Percentiles rank a stretch among this genome's conserved stretches.
Conservation (phyloP, 1,140 invertebrate species). For the Leptonema lineaticorne region DNA sequence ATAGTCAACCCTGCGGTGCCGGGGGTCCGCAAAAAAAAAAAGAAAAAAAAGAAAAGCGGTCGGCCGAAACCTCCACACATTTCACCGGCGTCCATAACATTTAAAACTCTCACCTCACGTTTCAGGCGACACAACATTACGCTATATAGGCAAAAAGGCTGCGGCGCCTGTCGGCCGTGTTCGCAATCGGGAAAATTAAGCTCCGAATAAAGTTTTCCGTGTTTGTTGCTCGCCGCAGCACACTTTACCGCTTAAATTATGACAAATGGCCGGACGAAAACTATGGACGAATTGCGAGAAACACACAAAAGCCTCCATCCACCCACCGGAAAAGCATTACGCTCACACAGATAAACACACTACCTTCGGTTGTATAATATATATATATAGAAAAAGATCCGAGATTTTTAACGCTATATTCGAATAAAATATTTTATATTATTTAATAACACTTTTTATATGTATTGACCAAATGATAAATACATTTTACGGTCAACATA, state of each 20-base stretch:
- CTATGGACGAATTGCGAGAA: conserved; percentile 1
- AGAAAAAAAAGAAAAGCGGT: too few species aligned
- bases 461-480: too few species aligned
- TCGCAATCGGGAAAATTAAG: background rate
- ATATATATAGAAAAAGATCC: background rate
- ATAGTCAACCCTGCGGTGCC: too few species aligned
- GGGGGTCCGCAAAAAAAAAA: too few species aligned
- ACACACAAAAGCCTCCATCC: background rate
- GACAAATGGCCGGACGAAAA: conserved; percentile 12
- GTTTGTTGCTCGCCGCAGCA: conserved; percentile 4
- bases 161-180: background rate
- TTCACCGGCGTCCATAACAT: too few species aligned
- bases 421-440: too few species aligned
- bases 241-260: conserved; percentile 9
- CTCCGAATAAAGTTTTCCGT: background rate
- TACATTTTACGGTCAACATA: too few species aligned
- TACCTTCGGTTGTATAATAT: background rate
- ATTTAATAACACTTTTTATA: too few species aligned
- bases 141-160: background rate
- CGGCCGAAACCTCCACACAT: too few species aligned
- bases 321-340: background rate
- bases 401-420: too few species aligned
- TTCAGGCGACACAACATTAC: background rate
- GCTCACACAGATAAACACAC: background rate
- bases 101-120: background rate